Conservation (phyloP, 2,888 invertebrate genomes). For the Aphrophora alni region DNA sequence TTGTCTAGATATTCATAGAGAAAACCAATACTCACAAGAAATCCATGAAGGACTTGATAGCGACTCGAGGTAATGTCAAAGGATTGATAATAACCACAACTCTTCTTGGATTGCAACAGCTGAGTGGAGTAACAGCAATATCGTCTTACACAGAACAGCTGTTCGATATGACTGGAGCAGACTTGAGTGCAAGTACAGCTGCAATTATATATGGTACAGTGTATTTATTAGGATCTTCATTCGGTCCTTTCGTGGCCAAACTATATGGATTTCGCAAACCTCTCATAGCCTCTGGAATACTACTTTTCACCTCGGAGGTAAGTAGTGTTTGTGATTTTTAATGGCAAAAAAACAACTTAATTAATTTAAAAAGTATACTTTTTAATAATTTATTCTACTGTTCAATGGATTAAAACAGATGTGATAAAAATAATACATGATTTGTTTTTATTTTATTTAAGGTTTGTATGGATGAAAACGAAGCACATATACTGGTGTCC, state of each 20-base stretch:
- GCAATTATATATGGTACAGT: background rate
- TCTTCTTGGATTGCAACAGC: background rate
- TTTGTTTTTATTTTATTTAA: too few relatives aligned
- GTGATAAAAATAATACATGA: too few relatives aligned
- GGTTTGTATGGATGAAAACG: too few relatives aligned
- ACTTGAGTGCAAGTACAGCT: background rate
- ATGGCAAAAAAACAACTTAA: too few relatives aligned
- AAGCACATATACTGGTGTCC: too few relatives aligned
- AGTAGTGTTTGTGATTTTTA: too few relatives aligned
- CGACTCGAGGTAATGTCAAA: background rate
- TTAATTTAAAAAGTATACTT: too few relatives aligned
- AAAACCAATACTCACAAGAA: background rate
- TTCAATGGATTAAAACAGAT: too few relatives aligned
- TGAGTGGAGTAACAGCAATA: background rate
- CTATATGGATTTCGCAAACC: background rate
- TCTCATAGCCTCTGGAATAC: background rate
- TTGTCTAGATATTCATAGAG: background rate
- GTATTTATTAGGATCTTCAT: background rate
- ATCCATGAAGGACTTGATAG: background rate
- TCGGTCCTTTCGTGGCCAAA: background rate
- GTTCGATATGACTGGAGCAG: background rate
- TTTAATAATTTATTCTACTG: too few relatives aligned
- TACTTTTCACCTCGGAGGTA: background rate
- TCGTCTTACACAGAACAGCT: background rate
- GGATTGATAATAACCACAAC: background rate